Conservation (phyloP, 2,113 vertebrate genomes). For the Suricata suricatta region DNA sequence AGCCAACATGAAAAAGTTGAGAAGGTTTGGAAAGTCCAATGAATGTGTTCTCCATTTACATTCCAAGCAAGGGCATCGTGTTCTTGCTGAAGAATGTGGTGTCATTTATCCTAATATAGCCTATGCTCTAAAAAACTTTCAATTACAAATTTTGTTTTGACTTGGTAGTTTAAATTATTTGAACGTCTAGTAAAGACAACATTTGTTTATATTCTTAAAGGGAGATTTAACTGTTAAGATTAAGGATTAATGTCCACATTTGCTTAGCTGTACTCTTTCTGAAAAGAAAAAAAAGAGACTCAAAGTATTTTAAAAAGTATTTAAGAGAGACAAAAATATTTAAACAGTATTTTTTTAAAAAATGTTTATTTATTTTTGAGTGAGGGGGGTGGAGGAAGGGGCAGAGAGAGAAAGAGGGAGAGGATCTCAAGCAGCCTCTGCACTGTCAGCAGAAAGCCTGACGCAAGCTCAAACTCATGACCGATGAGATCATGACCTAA, state of each 20-base stretch:
- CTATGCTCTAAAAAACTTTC: neutral
- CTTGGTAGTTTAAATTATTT: slow-evolving; percentile 39
- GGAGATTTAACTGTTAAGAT: neutral
- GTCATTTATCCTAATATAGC: neutral
- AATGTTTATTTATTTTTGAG: no score
- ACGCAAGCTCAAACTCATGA: no score
- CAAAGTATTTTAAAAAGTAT: neutral
- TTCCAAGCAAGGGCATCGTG: neutral
- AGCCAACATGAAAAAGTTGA: neutral
- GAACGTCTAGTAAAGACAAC: neutral
- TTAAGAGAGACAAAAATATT: neutral
- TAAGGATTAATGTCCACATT: slow-evolving; percentile 30
- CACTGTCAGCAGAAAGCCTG: no score
- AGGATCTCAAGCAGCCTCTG: no score
- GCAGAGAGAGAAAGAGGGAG: no score
- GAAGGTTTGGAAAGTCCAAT: neutral
- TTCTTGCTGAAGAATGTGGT: neutral
- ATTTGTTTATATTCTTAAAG: neutral
- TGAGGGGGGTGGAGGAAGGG: no score
- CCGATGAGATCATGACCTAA: no score
- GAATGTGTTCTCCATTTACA: neutral
- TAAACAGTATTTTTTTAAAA: neutral
- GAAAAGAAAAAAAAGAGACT: neutral
- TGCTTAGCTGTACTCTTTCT: neutral
- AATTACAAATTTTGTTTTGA: slow-evolving; percentile 19